Evolutionary conservation across 2,888 invertebrate genomes (phyloP), one percentile per base, ranked within the genome.

Genomic region (Anthrax anthrax): DNA sequence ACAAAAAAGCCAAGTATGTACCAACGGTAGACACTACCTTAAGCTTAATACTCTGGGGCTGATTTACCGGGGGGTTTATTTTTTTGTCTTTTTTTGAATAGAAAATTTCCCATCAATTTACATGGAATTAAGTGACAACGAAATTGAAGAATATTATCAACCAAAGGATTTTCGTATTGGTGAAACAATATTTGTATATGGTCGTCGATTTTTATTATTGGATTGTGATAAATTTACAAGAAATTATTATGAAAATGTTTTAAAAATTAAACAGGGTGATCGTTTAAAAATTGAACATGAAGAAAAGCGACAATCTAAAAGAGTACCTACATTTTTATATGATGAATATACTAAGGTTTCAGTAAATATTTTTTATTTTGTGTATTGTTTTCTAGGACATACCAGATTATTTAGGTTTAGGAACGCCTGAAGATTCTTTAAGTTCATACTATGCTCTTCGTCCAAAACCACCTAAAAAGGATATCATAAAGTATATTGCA

Each of bases 171-270:
- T 92, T 39, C 63, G 76, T 55, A 71, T 89, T 3, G 89, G 89
- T 0, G 73, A 79, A 51, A 82, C 80, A 0, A 67, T 84, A 38
- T 80, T 73, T 58, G 72, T 84, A 32, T 73, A 81, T 39, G 82
- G 81, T 1, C 72, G 84, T 23, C 70, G 76, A 55, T 83, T 90
- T 66, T 69, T 88, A 10, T 65, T 91, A 5, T 80, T 77, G 54
- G 84, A 90, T 62, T 86, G 86, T 60, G 89, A 90, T 59, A 63
- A 70, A 17, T 88, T 85, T 65, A 89, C 90, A 0, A 75, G 86
- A 54, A 77, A 75, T 52, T 90, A 84, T 65, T 90, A 76, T 62
- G 72, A 58, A 69, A 71, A 55, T 57, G 60, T 50, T 18, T 38
- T 55, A 14, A 52, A 39, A 53, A 18, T 53, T 29, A 52, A 56